These are phyloP conservation scores for Cyclopterus lumpus DNA, from an alignment of 2,797 vertebrate genomes.

Conservation along the genomic window DNA sequence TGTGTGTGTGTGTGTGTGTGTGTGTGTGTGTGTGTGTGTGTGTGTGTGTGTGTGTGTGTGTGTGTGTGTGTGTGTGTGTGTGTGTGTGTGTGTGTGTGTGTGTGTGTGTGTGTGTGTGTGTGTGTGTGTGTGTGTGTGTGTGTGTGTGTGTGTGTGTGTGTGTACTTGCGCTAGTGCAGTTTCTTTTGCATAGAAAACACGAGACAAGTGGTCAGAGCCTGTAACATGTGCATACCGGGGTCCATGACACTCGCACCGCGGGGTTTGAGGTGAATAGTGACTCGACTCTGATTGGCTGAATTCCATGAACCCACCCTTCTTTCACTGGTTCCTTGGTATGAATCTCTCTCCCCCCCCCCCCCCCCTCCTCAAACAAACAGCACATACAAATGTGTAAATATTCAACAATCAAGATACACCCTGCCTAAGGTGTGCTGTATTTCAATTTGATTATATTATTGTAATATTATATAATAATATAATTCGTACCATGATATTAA, in stretches of 20 bases:
- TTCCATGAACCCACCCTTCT: conserved; percentile 26
- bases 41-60: too few species aligned
- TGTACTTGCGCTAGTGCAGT: not conserved
- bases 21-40: too few species aligned
- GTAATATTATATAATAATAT: not conserved
- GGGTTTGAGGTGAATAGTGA: conserved; percentile 71
- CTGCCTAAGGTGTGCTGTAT: not conserved
- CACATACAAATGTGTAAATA: not conserved
- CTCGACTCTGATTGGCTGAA: conserved; percentile 53
- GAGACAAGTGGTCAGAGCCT: not conserved
- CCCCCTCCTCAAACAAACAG: not conserved
- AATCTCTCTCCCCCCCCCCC: not conserved
- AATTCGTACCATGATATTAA: too few species aligned
- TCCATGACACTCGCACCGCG: not conserved
- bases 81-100: too few species aligned
- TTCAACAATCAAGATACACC: not conserved
- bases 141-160: not conserved
- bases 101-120: too few species aligned
- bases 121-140: not conserved
- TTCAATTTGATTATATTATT: not conserved
- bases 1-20: too few species aligned
- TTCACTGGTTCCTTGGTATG: conserved; percentile 37
- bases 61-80: too few species aligned
- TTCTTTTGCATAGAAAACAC: not conserved
- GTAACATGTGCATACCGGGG: not conserved